Conservation (phyloP, 2,888 invertebrate genomes). For the Scaptomyza tumidula region DNA sequence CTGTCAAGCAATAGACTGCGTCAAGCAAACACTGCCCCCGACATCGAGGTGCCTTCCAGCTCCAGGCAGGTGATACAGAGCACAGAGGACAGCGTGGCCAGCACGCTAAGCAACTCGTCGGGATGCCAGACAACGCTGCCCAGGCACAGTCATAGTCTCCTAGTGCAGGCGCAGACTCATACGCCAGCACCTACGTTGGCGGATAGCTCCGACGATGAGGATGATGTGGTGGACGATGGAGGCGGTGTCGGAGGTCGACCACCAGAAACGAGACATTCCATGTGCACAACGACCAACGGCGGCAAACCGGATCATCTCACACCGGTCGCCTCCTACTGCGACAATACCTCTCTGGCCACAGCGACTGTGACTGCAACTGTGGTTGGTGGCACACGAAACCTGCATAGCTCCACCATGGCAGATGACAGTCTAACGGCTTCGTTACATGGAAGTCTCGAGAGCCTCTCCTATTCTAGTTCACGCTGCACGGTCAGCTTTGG, state of each 20-base stretch:
- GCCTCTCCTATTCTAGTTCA: conserved; percentile 84
- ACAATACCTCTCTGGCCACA: conserved; percentile 72
- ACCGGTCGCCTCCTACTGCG: conserved; percentile 76
- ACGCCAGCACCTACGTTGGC: conserved; percentile 51
- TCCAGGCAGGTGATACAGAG: conserved; percentile 30
- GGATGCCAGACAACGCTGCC: conserved; percentile 60
- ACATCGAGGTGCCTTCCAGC: conserved; percentile 62
- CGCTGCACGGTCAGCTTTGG: conserved; percentile 83
- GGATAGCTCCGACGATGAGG: conserved; percentile 44
- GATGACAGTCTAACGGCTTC: conserved; percentile 83
- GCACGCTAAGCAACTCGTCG: conserved; percentile 83
- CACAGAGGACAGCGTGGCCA: conserved; percentile 82
- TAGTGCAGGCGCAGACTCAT: conserved; percentile 83
- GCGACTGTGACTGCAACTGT: conserved; percentile 59
- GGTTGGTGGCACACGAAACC: conserved; percentile 43
- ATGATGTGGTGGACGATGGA: not conserved
- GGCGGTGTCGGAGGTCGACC: not conserved
- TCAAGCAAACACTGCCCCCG: conserved; percentile 40
- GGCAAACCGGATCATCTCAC: conserved; percentile 53
- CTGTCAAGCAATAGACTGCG: conserved; percentile 13
- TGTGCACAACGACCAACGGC: conserved; percentile 61
- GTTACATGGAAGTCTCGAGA: conserved; percentile 82
- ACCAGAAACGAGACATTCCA: conserved; percentile 53
- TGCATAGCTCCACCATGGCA: conserved; percentile 83
- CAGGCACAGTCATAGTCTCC: conserved; percentile 73